A percentile compares a stretch with the other conserved stretches of the same genome.
Evolutionary conservation across 2,113 vertebrate species (phyloP).

Genomic region (Cettia cetti): DNA sequence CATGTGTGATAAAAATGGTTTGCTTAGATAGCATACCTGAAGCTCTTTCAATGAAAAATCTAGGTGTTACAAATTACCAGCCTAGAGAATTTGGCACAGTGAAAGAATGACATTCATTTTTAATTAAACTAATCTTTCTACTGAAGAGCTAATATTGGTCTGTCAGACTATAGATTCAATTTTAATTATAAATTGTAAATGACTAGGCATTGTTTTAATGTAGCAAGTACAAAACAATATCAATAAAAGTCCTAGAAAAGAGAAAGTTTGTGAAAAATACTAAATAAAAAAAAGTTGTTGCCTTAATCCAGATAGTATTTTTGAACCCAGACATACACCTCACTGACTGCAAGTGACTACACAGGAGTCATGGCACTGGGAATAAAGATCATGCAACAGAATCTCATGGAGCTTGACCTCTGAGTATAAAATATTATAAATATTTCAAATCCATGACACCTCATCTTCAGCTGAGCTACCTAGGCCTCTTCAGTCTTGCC

Average conservation of each 20-base stretch:
- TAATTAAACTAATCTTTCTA: neutral
- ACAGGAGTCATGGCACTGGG: neutral
- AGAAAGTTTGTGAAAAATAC: neutral
- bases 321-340: neutral
- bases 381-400: neutral
- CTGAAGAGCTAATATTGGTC: neutral
- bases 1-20: neutral
- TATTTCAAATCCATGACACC: neutral
- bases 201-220: neutral
- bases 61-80: neutral
- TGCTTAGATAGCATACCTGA: neutral
- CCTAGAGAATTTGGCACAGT: neutral
- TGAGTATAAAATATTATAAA: neutral
- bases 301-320: neutral
- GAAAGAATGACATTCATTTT: neutral
- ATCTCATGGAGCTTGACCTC: neutral
- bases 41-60: neutral
- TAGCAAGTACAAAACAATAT: neutral
- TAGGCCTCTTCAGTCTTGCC: neutral
- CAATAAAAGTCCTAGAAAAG: neutral
- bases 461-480: neutral
- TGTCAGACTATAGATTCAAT: neutral
- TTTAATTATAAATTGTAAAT: neutral
- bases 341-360: neutral
- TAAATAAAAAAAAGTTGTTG: neutral